Base-by-base conservation (phyloP, 2,113 vertebrate species). In the Siniperca chuatsi region DNA sequence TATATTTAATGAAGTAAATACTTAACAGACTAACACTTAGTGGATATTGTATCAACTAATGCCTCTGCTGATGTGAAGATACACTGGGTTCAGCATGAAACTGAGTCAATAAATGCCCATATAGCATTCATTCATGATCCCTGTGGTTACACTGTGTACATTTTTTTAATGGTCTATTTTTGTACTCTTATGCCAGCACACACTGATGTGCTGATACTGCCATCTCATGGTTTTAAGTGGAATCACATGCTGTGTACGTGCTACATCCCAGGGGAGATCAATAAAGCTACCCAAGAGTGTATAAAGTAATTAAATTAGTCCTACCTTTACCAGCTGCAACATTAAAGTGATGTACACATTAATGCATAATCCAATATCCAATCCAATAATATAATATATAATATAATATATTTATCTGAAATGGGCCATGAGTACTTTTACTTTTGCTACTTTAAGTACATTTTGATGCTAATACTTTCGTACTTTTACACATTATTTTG, bases 161-260 rank as follows among this genome's bases (percentile, higher is more conserved):
- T 35, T 77, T 60, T 61, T 29, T 55, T 58, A 5, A n/a, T 8
- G 25, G 6, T 73, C 72, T 79, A 74, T 88, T 88, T 92, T 75
- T 76, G 37, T 23, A 21, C 50, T 54, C 13, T 23, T 67, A 42
- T 68, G 8, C 8, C 37, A 40, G 7, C 6, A 48, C 2, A 35
- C 2, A 33, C 11, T 64, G 8, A 68, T 57, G 7, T 40, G 37
- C 11, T 7, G 23, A 81, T 23, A 18, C 82, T 87, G 83, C 87
- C 82, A 86, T 86, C 87, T 87, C 0, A 0, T 84, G 92, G 83
- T 72, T 37, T 0, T 13, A 52, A 3, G 6, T 60, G 37, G 67
- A 90, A 91, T 3, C n/a, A 18, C 73, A 75, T 42, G 7, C 16
- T 66, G 2, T 46, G 4, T 11, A 20, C 33, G 7, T 1, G 52